Base-by-base conservation (phyloP, 2,113 vertebrate genomes). In the Dipodomys stephensi region DNA sequence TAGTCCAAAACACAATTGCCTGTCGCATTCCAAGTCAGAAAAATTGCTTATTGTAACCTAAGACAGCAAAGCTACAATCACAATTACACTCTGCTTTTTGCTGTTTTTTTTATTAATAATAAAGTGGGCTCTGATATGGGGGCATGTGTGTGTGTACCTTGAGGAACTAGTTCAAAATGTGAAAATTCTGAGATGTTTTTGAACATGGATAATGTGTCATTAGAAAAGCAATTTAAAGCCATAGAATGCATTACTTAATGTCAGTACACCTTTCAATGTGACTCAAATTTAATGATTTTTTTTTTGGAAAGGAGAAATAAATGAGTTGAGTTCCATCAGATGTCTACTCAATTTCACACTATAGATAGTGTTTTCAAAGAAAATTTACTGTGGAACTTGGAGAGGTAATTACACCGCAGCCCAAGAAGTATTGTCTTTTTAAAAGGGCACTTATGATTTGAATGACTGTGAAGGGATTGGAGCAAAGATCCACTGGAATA, bases 331-430 rank as follows among this genome's bases (percentile, higher is more conserved):
- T 35, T 85, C 85, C 89, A 93, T 93, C 94, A 91, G n/a, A 92
- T 85, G 67, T 94, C 82, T 94, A 92, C 71, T 94, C 84, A 77
- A 80, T 95, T 95, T 95, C 84, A 93, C 74, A 95, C 77, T 78
- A 32, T 57, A 88, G 65, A 90, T 62, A 76, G 28, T 78, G 81
- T 73, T 64, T 87, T 96, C 76, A 23, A 77, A 88, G 81, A 93
- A 94, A 87, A 77, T 90, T 79, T 83, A 49, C 74, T 82, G 44
- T 91, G 53, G 46, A 81, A 65, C 35, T 87, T 94, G 84, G 60
- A 76, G 92, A 92, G 89, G 39, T 49, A 88, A 94, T 94, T 79
- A 92, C 25, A 90, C 44, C 89, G 32, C 44, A 85, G 19, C 28
- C 64, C n/a, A 32, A 87, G 77, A 90, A 76, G 23, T 85, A 28